These are phyloP conservation scores for Denticeps clupeoides DNA, from an alignment of 2,797 vertebrate species.

Conservation along the genomic window DNA sequence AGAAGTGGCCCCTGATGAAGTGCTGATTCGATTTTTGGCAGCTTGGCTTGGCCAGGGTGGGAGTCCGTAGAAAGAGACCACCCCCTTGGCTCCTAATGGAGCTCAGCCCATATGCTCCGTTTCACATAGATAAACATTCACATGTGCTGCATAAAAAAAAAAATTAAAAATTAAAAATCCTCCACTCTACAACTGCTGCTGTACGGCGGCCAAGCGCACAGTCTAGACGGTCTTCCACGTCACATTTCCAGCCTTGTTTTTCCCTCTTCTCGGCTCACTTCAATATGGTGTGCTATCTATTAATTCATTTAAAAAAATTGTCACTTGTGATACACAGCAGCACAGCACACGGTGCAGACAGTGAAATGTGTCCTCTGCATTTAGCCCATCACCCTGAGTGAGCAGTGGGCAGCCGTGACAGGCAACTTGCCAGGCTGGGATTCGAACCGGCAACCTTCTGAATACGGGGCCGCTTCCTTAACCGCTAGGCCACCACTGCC, in stretches of 20 bases:
- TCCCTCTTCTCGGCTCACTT: conserved; percentile 2
- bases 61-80: conserved; percentile 19
- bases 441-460: too few relatives aligned
- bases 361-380: too few relatives aligned
- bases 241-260: conserved; percentile 43
- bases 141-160: conserved; percentile 45
- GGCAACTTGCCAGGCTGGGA: too few relatives aligned
- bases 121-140: conserved; percentile 56
- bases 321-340: too few relatives aligned
- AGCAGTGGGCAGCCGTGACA: too few relatives aligned
- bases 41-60: conserved; percentile 7
- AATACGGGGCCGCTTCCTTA: too few relatives aligned
- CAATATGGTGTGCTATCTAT: conserved; percentile 37
- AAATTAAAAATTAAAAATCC: conserved; percentile 6
- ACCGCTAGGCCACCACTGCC: too few relatives aligned
- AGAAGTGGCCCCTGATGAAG: conserved; percentile 4
- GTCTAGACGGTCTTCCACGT: conserved; percentile 44
- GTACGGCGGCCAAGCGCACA: conserved; percentile 28
- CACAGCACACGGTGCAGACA: too few relatives aligned
- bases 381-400: too few relatives aligned
- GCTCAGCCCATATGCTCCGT: conserved; percentile 40
- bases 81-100: conserved; percentile 41
- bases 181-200: conserved; percentile 24
- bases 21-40: conserved; percentile 29
- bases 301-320: too few relatives aligned